Evolutionary conservation across 2,888 invertebrate genomes (phyloP).

Genomic region (Pheosia gnoma): DNA sequence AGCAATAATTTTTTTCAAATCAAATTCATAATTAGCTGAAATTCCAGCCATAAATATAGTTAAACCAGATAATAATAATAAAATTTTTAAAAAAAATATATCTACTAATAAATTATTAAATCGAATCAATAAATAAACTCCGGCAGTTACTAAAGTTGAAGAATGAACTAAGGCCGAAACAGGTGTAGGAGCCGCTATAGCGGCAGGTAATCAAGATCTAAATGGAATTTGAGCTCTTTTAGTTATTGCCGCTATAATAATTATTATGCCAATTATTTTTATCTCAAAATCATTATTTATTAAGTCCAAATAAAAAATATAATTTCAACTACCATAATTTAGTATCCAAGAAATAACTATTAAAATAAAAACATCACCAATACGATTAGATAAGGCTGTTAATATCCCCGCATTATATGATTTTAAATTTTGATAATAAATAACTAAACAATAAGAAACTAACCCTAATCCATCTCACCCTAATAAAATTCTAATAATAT

Average conservation of each 20-base stretch:
- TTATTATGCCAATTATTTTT: constrained; percentile 67
- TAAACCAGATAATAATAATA: constrained; percentile 82
- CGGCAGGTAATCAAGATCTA: constrained; percentile 89
- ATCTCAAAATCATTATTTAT: constrained; percentile 72
- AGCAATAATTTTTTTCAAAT: constrained; percentile 92
- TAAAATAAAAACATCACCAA: constrained; percentile 88
- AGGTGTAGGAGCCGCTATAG: constrained; percentile 91
- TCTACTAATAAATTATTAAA: constrained; percentile 81
- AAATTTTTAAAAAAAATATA: constrained; percentile 69
- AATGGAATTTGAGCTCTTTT: constrained; percentile 93
- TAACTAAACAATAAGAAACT: constrained; percentile 88
- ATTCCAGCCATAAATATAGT: constrained; percentile 86
- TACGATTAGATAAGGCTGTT: constrained; percentile 88
- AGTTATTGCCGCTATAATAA: constrained; percentile 85
- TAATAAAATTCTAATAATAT: constrained; percentile 88
- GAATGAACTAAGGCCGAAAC: constrained; percentile 91
- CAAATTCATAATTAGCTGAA: constrained; percentile 86
- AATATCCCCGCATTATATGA: constrained; percentile 89
- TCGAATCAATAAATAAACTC: constrained; percentile 89
- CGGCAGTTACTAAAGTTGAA: constrained; percentile 91
- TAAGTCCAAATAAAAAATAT: constrained; percentile 81
- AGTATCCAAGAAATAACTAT: constrained; percentile 83
- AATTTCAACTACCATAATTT: constrained; percentile 83
- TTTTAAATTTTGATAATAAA: constrained; percentile 88
- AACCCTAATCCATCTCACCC: constrained; percentile 90